Evolutionary conservation across 2,888 invertebrate species (phyloP).

Genomic region (Lysandra bellargus): DNA sequence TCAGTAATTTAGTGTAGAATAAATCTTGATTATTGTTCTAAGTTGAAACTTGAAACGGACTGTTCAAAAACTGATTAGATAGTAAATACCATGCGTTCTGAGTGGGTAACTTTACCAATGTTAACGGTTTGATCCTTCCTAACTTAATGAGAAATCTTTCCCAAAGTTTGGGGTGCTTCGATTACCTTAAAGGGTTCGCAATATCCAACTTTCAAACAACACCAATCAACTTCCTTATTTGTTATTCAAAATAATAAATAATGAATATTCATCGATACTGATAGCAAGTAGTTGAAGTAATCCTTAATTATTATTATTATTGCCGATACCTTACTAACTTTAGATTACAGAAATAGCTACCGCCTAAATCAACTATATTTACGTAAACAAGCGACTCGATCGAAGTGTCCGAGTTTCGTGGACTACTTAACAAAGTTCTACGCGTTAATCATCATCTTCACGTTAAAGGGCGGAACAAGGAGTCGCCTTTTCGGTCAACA

Average conservation of each 20-base stretch:
- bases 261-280: neutral
- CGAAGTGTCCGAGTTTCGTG: too few species aligned
- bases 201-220: neutral
- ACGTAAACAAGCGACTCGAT: too few species aligned
- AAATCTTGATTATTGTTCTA: too few species aligned
- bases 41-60: neutral
- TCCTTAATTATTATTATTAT: too few species aligned
- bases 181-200: constrained; percentile 8
- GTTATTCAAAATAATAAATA: neutral
- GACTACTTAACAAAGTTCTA: too few species aligned
- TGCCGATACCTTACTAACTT: too few species aligned
- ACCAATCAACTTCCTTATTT: neutral
- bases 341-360: too few species aligned
- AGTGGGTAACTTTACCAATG: neutral
- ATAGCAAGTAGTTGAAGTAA: neutral
- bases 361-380: too few species aligned
- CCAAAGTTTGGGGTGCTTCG: neutral
- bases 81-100: neutral
- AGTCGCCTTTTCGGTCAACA: too few species aligned
- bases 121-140: neutral
- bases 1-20: too few species aligned
- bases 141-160: constrained; percentile 20
- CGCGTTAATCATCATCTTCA: too few species aligned
- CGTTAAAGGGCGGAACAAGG: too few species aligned
- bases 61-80: neutral